Percentiles rank a stretch among this genome's conserved stretches.
These are phyloP conservation scores for Orchesellides sinensis DNA, from an alignment of 2,888 invertebrate genomes.

Conservation along the genomic window DNA sequence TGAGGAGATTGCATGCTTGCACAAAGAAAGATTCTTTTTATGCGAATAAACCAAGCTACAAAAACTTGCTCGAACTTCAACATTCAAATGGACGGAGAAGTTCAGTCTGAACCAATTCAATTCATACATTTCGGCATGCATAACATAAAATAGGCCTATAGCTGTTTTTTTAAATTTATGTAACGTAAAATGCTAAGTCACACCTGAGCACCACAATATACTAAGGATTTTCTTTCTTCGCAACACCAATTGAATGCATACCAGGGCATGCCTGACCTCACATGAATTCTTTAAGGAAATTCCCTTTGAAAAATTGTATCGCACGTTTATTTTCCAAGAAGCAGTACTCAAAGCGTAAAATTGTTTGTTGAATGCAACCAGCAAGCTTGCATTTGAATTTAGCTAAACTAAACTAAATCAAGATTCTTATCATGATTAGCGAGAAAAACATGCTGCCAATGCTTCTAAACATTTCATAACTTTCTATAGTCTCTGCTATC, in stretches of 20 bases:
- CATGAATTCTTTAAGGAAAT: conserved; percentile 6
- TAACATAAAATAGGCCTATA: neutral
- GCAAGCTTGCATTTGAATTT: conserved; percentile 12
- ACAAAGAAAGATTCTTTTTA: conserved; percentile 23
- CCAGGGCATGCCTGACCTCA: conserved; percentile 22
- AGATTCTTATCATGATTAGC: conserved; percentile 12
- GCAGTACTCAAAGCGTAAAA: neutral
- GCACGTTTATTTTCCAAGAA: neutral
- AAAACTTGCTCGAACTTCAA: conserved; percentile 31
- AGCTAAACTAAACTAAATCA: neutral
- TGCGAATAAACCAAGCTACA: conserved; percentile 30
- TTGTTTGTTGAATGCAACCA: conserved; percentile 1
- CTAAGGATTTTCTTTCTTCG: neutral
- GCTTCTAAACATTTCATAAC: neutral
- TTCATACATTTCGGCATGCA: no score
- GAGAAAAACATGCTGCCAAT: neutral
- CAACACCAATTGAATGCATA: neutral
- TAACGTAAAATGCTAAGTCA: neutral
- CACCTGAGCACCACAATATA: neutral
- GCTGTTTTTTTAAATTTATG: neutral
- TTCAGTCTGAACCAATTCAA: no score
- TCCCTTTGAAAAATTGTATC: neutral
- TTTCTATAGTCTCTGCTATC: neutral
- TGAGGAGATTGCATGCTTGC: conserved; percentile 52
- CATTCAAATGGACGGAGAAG: no score